phyloP scores from a whole-genome alignment of 2,888 invertebrate genomes.

The Napeogenes sylphis region DNA sequence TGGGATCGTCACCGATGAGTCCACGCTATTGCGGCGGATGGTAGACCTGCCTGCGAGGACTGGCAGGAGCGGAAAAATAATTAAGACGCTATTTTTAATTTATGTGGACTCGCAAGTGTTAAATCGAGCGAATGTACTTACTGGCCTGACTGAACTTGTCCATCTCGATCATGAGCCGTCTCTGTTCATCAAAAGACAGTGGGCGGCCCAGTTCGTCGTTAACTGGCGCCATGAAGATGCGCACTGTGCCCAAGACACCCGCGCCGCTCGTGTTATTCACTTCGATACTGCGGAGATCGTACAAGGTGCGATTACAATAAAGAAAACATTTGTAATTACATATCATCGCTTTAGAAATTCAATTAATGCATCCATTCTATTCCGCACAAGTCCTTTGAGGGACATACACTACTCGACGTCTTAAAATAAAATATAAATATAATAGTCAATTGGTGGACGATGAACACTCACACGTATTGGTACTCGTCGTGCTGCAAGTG shows the following conservation, averaged over 20 bases:
- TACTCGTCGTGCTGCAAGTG: constrained; percentile 85
- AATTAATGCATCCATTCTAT: too few relatives aligned
- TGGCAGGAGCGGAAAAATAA: constrained; percentile 37
- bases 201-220: constrained; percentile 79
- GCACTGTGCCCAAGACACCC: constrained; percentile 78
- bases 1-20: constrained; percentile 89
- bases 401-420: too few relatives aligned
- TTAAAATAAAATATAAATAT: too few relatives aligned
- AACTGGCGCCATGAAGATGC: constrained; percentile 83
- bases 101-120: constrained; percentile 60
- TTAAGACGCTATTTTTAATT: too few relatives aligned
- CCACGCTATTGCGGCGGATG: constrained; percentile 80
- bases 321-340: neutral
- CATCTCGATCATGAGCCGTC: constrained; percentile 82
- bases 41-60: constrained; percentile 83
- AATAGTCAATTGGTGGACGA: too few relatives aligned
- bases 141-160: constrained; percentile 82
- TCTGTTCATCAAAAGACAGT: constrained; percentile 79
- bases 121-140: constrained; percentile 55
- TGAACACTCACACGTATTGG: constrained; percentile 68
- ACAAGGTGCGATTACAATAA: neutral
- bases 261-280: constrained; percentile 76
- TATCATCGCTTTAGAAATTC: neutral
- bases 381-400: too few relatives aligned
- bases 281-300: constrained; percentile 54